Evolutionary conservation across 2,888 invertebrate species (phyloP).

Genomic region (Aelia acuminata): DNA sequence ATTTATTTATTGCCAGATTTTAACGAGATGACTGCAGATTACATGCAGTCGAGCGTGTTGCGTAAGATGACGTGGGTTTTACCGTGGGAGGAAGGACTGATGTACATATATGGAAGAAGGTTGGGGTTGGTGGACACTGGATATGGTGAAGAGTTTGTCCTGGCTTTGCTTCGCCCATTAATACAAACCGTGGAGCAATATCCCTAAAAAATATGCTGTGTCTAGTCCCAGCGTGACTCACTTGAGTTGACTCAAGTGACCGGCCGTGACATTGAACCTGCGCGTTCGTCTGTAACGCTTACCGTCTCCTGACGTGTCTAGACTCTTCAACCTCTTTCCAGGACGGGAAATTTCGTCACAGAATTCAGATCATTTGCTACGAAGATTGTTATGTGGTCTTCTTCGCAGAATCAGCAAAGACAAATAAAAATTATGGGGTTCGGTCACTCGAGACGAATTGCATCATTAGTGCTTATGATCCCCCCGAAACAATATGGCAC

Average conservation of each 20-base stretch:
- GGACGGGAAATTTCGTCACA: neutral
- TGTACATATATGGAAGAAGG: constrained; percentile 30
- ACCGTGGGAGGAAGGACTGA: constrained; percentile 19
- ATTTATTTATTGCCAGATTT: neutral
- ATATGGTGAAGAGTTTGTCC: neutral
- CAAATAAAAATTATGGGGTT: neutral
- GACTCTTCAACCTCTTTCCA: neutral
- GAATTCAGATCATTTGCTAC: neutral
- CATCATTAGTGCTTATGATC: neutral
- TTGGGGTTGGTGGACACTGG: neutral
- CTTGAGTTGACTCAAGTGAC: neutral
- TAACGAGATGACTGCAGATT: constrained; percentile 25
- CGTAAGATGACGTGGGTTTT: constrained; percentile 15
- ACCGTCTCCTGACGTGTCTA: neutral
- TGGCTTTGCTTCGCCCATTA: neutral
- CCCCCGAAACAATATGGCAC: neutral
- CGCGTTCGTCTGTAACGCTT: neutral
- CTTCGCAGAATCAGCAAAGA: neutral
- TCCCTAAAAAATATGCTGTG: neutral
- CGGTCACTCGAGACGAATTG: neutral
- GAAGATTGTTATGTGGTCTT: neutral
- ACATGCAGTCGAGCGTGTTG: constrained; percentile 17
- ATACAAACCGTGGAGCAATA: neutral
- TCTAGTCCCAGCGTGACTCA: neutral
- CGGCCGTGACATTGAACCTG: constrained; percentile 17